Evolutionary conservation across 30 jellyfish, hydroid and myxozoan genomes (phyloP), one percentile per base, ranked within the genome.

Genomic region (Turritopsis dohrnii): DNA sequence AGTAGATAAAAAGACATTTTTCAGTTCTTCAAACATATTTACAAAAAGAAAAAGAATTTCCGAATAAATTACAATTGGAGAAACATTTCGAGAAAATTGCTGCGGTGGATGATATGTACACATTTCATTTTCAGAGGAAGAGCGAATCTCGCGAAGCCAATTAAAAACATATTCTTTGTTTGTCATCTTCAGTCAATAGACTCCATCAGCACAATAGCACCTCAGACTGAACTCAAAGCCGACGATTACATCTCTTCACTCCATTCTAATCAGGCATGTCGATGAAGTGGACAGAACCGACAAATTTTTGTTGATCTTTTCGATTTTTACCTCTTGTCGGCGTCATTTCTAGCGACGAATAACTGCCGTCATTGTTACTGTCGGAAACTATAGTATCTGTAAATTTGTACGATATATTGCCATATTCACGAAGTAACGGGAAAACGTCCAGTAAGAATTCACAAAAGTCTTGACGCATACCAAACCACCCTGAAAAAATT

Each of bases 391-490:
- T 52, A 1, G 97, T 85, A 66, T 92, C 97, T 17, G 89, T 77
- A 60, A 93, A 93, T 53, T 85, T 93, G 89, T 88, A 93, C 29
- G 98, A 88, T 21, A 88, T 88, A 81, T 93, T 93, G 1, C 98
- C 98, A 80, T 88, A 93, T 84, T 93, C 98, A 75, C 94, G 82
- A 29, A 93, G 81, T 28, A 95, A 87, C 19, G 98, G 98, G 74
- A 95, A 84, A 13, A 76, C 29, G 25, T 89, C 96, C 28, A 93
- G 93, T 7, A 88, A 76, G 75, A 79, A 83, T 71, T 93, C 98
- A 41, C 98, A 93, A 53, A 93, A 93, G 65, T 93, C 98, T 81
- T 93, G 86, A 18, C 98, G 96, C 81, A 93, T 88, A 25, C 98
- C 98, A 76, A 93, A 93, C 98, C 98, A 93, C 98, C 98, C 98